Percentiles rank a stretch among this genome's conserved stretches.
phyloP scores from a whole-genome alignment of 2,113 vertebrate species.

The Poeciliopsis prolifica region DNA sequence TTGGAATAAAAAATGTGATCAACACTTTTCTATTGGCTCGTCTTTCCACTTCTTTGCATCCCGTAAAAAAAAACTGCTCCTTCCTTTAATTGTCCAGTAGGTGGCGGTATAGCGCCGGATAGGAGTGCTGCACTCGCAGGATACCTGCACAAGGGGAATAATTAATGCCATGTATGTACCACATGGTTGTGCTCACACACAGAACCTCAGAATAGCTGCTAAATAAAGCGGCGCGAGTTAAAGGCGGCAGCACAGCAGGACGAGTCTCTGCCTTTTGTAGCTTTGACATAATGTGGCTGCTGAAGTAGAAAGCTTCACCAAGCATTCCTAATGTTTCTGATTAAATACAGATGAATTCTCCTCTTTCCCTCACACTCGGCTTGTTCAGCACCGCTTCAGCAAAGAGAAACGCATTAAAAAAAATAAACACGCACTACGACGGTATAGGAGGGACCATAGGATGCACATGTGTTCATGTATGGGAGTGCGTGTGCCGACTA shows the following conservation, averaged over 20 bases:
- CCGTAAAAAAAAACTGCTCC: neutral
- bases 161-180: constrained; percentile 16
- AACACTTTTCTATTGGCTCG: neutral
- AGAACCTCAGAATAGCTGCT: constrained; percentile 21
- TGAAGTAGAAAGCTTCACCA: constrained; percentile 62
- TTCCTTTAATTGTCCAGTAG: constrained; percentile 22
- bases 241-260: constrained; percentile 11
- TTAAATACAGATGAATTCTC: constrained; percentile 41
- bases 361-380: neutral
- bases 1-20: constrained; percentile 27
- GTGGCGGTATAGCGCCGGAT: constrained; percentile 9
- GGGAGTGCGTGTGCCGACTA: constrained; percentile 55
- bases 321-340: constrained; percentile 50
- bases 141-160: constrained; percentile 16
- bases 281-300: constrained; percentile 50
- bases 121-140: neutral
- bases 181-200: constrained; percentile 20
- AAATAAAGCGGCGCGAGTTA: constrained; percentile 25
- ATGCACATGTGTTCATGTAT: constrained; percentile 54
- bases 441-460: constrained; percentile 28
- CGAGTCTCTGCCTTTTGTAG: constrained; percentile 20
- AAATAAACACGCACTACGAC: neutral
- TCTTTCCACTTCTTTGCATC: neutral
- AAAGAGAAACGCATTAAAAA: constrained; percentile 3
- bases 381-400: neutral